phyloP scores from a whole-genome alignment of 2,113 vertebrate genomes.

The Etheostoma cragini region DNA sequence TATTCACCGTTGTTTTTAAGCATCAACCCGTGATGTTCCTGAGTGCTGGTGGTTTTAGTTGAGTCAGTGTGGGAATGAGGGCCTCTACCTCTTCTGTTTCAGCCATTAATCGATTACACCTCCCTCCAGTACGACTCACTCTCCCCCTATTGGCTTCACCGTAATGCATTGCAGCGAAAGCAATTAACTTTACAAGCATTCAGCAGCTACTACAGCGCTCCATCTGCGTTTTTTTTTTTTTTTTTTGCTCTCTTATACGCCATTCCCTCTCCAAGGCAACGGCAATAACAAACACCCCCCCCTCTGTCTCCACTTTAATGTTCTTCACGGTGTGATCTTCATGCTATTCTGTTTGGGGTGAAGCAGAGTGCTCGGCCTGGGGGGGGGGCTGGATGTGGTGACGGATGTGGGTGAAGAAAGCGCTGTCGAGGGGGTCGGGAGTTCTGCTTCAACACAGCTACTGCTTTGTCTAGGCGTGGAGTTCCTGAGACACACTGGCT shows the following conservation, averaged over 20 bases:
- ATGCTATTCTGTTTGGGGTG: constrained; percentile 10
- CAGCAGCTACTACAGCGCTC: constrained; percentile 53
- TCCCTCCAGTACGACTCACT: constrained; percentile 23
- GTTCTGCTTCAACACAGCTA: constrained; percentile 50
- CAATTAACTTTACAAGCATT: constrained; percentile 71
- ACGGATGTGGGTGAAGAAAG: constrained; percentile 56
- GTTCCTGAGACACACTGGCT: constrained; percentile 43
- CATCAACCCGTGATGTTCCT: background rate
- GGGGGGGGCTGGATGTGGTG: constrained; percentile 21
- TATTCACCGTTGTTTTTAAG: background rate
- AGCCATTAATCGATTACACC: constrained; percentile 62
- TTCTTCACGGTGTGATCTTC: background rate
- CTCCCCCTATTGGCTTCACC: constrained; percentile 46
- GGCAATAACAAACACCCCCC: constrained; percentile 5
- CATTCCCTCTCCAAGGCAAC: constrained; percentile 30
- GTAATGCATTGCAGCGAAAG: constrained; percentile 57
- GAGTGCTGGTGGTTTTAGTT: constrained; percentile 13
- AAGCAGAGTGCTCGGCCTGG: background rate
- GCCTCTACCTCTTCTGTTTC: constrained; percentile 16
- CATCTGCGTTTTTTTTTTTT: constrained; percentile 13
- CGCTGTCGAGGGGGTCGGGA: constrained; percentile 19
- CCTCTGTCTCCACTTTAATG: background rate
- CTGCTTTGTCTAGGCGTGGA: constrained; percentile 59
- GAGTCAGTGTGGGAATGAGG: constrained; percentile 46
- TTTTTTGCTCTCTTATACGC: background rate